Percentiles rank a stretch among this genome's conserved stretches.
Evolutionary conservation across 2,797 vertebrate genomes (phyloP).

Genomic region (Halcyon smyrnensis): DNA sequence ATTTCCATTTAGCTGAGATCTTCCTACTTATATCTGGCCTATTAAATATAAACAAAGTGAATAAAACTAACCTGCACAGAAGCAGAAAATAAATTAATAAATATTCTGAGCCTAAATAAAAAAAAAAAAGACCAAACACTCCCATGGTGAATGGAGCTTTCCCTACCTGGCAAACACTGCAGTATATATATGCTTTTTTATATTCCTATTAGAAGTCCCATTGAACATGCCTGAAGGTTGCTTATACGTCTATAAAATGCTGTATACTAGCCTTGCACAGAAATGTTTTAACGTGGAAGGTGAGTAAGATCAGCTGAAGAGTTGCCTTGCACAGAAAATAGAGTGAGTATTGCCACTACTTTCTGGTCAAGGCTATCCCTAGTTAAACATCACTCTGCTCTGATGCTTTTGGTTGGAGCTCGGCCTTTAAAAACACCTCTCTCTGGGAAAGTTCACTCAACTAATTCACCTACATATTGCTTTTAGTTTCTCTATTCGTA

Average conservation of each 20-base stretch:
- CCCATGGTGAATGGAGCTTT: neutral
- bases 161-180: neutral
- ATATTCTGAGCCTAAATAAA: neutral
- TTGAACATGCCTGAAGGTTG: neutral
- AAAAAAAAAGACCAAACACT: neutral
- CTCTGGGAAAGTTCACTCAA: neutral
- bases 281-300: no score
- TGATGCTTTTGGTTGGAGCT: neutral
- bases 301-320: no score
- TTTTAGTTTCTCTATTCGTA: neutral
- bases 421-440: neutral
- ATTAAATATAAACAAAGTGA: neutral
- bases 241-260: neutral
- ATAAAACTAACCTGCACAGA: neutral
- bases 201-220: neutral
- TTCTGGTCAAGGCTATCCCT: neutral
- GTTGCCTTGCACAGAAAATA: neutral
- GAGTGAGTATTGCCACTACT: neutral
- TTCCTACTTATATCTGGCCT: neutral
- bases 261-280: neutral
- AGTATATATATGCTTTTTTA: neutral
- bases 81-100: neutral
- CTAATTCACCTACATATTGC: neutral
- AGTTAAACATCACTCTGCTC: neutral
- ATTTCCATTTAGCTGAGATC: neutral